phyloP scores from a whole-genome alignment of 2,888 invertebrate genomes.

The Phortica magna region DNA sequence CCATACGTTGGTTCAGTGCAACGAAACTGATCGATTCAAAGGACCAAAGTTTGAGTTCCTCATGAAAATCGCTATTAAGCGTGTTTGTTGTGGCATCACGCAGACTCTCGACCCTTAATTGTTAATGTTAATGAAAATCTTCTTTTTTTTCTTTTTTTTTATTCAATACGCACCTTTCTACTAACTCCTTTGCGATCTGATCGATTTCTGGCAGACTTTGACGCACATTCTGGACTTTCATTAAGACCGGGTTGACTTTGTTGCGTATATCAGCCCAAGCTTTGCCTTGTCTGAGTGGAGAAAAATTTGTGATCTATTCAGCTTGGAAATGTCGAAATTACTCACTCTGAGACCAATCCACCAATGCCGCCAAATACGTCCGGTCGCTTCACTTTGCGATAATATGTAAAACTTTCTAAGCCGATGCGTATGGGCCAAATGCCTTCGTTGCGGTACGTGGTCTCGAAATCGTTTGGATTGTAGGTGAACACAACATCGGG shows the following conservation, averaged over 20 bases:
- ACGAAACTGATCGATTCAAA: conserved; percentile 79
- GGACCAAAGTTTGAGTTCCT: conserved; percentile 81
- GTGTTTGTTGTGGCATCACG: conserved; percentile 55
- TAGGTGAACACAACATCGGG: conserved; percentile 78
- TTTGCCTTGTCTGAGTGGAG: conserved; percentile 81
- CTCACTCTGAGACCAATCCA: conserved; percentile 72
- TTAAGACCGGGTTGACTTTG: conserved; percentile 77
- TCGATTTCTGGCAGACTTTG: conserved; percentile 67
- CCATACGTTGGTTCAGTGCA: conserved; percentile 75
- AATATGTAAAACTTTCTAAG: conserved; percentile 77
- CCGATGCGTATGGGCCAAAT: conserved; percentile 78
- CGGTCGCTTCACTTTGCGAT: conserved; percentile 75
- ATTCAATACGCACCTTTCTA: conserved; percentile 56
- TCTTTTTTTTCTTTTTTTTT: background rate
- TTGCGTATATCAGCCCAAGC: conserved; percentile 84
- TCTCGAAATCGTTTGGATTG: conserved; percentile 79
- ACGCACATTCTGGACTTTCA: conserved; percentile 70
- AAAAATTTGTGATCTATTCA: background rate
- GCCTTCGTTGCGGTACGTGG: conserved; percentile 78
- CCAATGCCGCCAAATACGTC: conserved; percentile 75
- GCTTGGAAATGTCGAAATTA: background rate
- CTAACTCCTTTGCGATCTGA: conserved; percentile 68
- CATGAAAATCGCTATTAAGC: conserved; percentile 77
- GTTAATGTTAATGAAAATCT: background rate
- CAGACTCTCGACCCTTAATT: conserved; percentile 58